Conservation (phyloP, 2,113 vertebrate genomes). For the Dunckerocampus dactyliophorus region DNA sequence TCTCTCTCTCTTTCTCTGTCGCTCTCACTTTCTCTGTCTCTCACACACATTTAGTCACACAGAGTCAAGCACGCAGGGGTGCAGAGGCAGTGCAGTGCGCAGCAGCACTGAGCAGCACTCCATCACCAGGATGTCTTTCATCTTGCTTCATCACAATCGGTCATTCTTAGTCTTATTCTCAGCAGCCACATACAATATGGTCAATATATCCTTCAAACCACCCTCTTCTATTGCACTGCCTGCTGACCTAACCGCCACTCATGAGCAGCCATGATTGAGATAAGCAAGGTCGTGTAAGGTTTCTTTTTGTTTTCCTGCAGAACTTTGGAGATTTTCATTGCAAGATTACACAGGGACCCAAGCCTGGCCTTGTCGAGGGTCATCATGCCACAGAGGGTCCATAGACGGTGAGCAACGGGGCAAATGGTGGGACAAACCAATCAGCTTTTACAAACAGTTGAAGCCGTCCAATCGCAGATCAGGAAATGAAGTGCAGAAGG, state of each 20-base stretch:
- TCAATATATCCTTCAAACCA: constrained; percentile 40
- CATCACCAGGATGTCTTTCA: constrained; percentile 53
- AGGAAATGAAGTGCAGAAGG: constrained; percentile 61
- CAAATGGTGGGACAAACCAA: constrained; percentile 56
- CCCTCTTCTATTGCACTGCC: constrained; percentile 14
- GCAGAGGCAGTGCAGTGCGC: constrained; percentile 64
- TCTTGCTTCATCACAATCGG: constrained; percentile 55
- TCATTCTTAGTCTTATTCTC: constrained; percentile 43
- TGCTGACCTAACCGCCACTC: constrained; percentile 39
- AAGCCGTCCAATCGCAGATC: constrained; percentile 66
- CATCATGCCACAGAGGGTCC: constrained; percentile 50
- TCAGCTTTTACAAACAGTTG: constrained; percentile 58
- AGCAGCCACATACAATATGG: constrained; percentile 68
- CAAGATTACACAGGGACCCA: constrained; percentile 39
- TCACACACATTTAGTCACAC: constrained; percentile 48
- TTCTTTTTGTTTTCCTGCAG: constrained; percentile 30
- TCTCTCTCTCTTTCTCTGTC: constrained; percentile 22
- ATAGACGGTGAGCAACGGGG: constrained; percentile 29
- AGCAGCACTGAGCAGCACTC: constrained; percentile 47
- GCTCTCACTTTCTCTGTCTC: constrained; percentile 23
- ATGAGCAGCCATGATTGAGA: constrained; percentile 52
- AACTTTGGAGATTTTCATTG: constrained; percentile 29
- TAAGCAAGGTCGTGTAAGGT: constrained; percentile 69
- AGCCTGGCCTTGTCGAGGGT: constrained; percentile 50
- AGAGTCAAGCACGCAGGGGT: constrained; percentile 50